These are phyloP conservation scores for Caranx ignobilis DNA, from an alignment of 2,113 vertebrate genomes.

Conservation along the genomic window DNA sequence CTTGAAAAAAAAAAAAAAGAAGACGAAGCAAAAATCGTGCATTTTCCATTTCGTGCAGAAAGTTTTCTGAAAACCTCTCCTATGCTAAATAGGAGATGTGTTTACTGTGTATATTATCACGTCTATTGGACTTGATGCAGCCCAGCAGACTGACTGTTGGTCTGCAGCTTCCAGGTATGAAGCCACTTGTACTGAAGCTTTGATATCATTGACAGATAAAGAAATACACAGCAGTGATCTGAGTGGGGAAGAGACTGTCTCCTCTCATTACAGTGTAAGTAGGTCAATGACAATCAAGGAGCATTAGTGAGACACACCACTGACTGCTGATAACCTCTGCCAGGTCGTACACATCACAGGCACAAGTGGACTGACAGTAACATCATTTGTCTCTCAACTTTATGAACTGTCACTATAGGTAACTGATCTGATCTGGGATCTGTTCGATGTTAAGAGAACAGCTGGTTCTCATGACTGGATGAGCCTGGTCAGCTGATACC, in stretches of 20 bases:
- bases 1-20: slow-evolving; percentile 7
- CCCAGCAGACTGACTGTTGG: no score
- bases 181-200: slow-evolving; percentile 29
- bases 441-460: background rate
- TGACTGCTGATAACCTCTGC: slow-evolving; percentile 44
- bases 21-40: no score
- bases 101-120: background rate
- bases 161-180: slow-evolving; percentile 2
- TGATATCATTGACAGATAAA: slow-evolving; percentile 40
- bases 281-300: slow-evolving; percentile 59
- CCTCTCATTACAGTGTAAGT: slow-evolving; percentile 48
- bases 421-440: background rate
- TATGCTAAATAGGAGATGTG: background rate
- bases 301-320: slow-evolving; percentile 34
- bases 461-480: no score
- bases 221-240: slow-evolving; percentile 9
- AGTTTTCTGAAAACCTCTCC: slow-evolving; percentile 26
- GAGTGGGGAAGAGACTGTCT: slow-evolving; percentile 21
- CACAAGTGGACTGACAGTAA: background rate
- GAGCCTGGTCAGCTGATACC: no score
- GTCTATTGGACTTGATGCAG: background rate
- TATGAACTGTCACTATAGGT: background rate
- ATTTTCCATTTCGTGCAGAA: background rate
- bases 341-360: background rate
- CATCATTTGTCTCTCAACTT: background rate